Base-by-base conservation (phyloP, 2,113 vertebrate species). In the Paratilapia polleni region DNA sequence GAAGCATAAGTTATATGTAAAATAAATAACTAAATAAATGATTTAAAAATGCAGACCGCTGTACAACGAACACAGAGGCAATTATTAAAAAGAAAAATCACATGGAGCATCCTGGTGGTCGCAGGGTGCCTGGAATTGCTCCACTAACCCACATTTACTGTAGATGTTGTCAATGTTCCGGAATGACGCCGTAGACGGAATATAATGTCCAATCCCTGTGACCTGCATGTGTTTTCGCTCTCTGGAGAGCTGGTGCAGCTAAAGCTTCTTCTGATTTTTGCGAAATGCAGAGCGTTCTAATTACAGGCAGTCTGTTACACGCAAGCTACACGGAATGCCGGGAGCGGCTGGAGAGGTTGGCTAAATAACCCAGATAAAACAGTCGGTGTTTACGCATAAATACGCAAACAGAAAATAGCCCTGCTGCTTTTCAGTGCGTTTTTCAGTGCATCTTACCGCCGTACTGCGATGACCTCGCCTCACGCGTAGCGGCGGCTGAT, bases 111-210 rank as follows among this genome's bases (percentile, higher is more conserved):
- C 13, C 52, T 60, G 78, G 75, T 75, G 84, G 88, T 88, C 66
- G 64, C 66, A 61, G 52, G 73, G 84, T 13, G 81, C 75, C 56
- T 77, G 66, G 82, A 68, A 91, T 78, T 94, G 94, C 89, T 94
- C 94, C 88, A 95, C 93, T 94, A 94, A 94, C 93, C 93, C 85
- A 94, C 76, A 94, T 94, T 91, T 82, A 58, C 78, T 24, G 34
- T 9, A 24, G 79, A 41, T 61, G 87, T 54, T 88, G 83, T 41
- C 41, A 31, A 28, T 64, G 81, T 61, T 1, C 24, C 60, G 83
- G 73, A 81, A 87, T 76, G 85, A 77, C 78, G 80, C 56, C 61
- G n/a, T 64, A 52, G 54, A 58, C 28, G 1, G 24, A 43, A 85
- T 14, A 49, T 19, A 15, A 57, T 13, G 38, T 52, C 15, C 19